phyloP scores from a whole-genome alignment of 2,797 vertebrate species.

The Sebastes umbrosus region DNA sequence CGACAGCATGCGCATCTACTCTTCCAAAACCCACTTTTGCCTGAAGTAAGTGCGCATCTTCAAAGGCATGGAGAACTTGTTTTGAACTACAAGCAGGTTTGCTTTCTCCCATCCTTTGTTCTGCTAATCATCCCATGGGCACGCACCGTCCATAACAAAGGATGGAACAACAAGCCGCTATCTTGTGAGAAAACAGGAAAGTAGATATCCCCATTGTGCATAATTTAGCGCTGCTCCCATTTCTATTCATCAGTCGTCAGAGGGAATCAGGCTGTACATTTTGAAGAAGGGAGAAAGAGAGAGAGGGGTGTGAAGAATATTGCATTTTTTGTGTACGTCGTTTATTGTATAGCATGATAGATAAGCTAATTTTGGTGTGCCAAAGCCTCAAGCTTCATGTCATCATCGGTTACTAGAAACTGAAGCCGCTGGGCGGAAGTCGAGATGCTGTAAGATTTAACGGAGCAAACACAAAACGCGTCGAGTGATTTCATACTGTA shows the following conservation, averaged over 20 bases:
- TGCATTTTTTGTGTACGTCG: conserved; percentile 17
- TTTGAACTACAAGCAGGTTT: conserved; percentile 82
- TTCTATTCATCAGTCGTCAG: conserved; percentile 63
- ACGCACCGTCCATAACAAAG: conserved; percentile 78
- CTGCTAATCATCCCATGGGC: conserved; percentile 82
- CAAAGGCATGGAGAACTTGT: conserved; percentile 79
- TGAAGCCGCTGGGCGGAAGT: conserved; percentile 30
- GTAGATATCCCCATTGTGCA: conserved; percentile 82
- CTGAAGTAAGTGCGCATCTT: conserved; percentile 72
- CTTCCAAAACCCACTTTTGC: conserved; percentile 65
- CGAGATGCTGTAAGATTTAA: conserved; percentile 32
- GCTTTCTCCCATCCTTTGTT: conserved; percentile 80
- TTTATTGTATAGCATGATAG: conserved; percentile 30
- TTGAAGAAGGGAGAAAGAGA: conserved; percentile 11
- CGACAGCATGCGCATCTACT: conserved; percentile 23
- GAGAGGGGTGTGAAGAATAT: conserved; percentile 11
- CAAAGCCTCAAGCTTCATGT: conserved; percentile 50
- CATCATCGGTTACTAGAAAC: conserved; percentile 51
- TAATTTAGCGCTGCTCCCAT: conserved; percentile 79
- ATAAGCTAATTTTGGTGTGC: conserved; percentile 40
- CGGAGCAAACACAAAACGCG: conserved; percentile 45
- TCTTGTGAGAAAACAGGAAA: conserved; percentile 82
- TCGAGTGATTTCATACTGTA: conserved; percentile 45
- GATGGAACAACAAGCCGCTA: conserved; percentile 77
- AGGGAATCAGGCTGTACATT: conserved; percentile 54